Conservation (phyloP, 1,140 invertebrate genomes). For the Ceratosolen solmsi region DNA sequence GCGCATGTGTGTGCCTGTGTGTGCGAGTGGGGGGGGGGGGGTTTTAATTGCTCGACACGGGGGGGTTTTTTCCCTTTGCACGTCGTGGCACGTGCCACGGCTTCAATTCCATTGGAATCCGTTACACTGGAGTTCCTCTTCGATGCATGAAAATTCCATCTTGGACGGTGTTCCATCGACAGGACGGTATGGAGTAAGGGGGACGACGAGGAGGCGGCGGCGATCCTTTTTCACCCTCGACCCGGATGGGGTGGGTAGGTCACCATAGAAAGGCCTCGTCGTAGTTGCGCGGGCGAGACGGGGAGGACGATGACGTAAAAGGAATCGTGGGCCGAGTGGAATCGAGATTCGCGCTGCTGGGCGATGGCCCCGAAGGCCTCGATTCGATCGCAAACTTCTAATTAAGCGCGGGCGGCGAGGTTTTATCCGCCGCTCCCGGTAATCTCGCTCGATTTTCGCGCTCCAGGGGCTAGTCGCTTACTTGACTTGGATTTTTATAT, state of each 20-base stretch:
- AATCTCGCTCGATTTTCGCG: not conserved
- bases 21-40: not conserved
- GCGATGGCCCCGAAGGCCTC: not conserved
- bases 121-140: conserved; percentile 1
- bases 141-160: conserved; percentile 19
- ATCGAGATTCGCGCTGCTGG: not conserved
- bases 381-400: not conserved
- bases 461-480: not conserved
- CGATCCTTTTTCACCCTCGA: not conserved
- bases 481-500: not conserved
- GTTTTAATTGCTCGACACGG: not conserved
- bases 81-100: not conserved
- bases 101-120: not conserved
- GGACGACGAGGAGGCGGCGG: not conserved
- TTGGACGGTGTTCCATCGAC: too few relatives aligned
- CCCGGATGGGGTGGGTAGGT: not conserved
- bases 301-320: not conserved
- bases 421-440: not conserved
- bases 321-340: not conserved
- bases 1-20: too few relatives aligned
- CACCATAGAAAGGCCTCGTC: not conserved
- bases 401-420: not conserved
- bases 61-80: not conserved
- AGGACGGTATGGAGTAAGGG: not conserved
- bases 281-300: not conserved